Evolutionary conservation across 2,113 vertebrate species (phyloP), one percentile per base, ranked within the genome.

Genomic region (Onychostoma macrolepis): DNA sequence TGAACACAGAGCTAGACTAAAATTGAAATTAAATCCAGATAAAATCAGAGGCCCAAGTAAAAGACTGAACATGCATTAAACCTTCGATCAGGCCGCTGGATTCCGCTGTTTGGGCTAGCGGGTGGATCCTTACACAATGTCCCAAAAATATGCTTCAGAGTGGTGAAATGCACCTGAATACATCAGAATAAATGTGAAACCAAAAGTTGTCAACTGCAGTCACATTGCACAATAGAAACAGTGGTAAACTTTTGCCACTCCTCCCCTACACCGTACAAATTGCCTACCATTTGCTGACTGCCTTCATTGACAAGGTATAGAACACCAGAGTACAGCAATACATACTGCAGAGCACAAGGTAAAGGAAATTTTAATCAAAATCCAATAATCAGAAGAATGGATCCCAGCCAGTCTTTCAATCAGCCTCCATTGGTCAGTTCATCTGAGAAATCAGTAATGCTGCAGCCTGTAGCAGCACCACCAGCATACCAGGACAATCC

Each of bases 341-440:
- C 53, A 56, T 21, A n/a, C 33, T 12, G 4, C 36, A 72, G 69
- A 41, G 19, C 36, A 72, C 19, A 72, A 38, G 8, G 21, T 4
- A 28, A 75, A 45, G 24, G 6, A 75, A 45, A 4, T 76, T 8
- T 1, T 38, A 76, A 76, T n/a, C 2, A 2, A 72, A 72, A 5
- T 38, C 9, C 3, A 72, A 11, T 41, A 41, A 41, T 72, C 21
- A 17, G 12, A 76, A 2, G 17, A 78, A 95, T 94, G 94, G 91
- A 78, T 6, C 86, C 89, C 28, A 86, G 15, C 30, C 90, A 88
- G 33, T 58, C 21, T n/a, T 24, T n/a, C 4, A 41, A 72, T n/a
- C 36, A 72, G 10, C 69, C 36, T 0, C 21, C 4, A 24, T 19
- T 3, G 4, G 21, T 19, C 36, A 65, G 80, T 53, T 48, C n/a